These are phyloP conservation scores for Sebastes paucispinis DNA, from an alignment of 2,797 vertebrate species.

Conservation along the genomic window DNA sequence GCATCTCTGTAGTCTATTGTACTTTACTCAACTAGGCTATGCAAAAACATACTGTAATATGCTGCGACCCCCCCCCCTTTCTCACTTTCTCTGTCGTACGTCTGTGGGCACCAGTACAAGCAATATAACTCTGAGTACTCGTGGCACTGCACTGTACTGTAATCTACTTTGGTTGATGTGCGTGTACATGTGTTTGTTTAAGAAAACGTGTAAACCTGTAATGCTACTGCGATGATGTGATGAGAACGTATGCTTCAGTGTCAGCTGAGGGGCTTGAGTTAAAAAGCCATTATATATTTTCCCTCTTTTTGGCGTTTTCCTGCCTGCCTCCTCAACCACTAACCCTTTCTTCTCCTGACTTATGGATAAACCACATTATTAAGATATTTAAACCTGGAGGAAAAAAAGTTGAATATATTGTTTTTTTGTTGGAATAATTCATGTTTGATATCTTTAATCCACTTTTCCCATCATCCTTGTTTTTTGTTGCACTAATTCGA, in stretches of 20 bases:
- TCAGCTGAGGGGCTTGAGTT: constrained; percentile 42
- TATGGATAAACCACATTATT: constrained; percentile 35
- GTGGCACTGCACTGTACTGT: constrained; percentile 73
- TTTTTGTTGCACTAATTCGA: constrained; percentile 33
- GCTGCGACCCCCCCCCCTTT: constrained; percentile 60
- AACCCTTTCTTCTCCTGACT: constrained; percentile 30
- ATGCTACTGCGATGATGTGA: constrained; percentile 54
- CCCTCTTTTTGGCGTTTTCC: constrained; percentile 1
- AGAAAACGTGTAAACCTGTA: constrained; percentile 42
- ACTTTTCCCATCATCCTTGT: constrained; percentile 7
- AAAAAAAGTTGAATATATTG: constrained; percentile 38
- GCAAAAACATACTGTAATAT: constrained; percentile 79
- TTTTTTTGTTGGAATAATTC: constrained; percentile 32
- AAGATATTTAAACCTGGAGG: constrained; percentile 25
- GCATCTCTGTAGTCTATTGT: constrained; percentile 63
- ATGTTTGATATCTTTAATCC: constrained; percentile 25
- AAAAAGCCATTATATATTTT: constrained; percentile 40
- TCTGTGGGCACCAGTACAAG: constrained; percentile 69
- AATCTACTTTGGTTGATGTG: constrained; percentile 59
- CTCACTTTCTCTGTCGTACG: constrained; percentile 38
- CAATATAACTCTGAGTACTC: constrained; percentile 77
- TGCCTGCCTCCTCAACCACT: constrained; percentile 47
- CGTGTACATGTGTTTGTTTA: constrained; percentile 61
- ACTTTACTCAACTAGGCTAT: constrained; percentile 80
- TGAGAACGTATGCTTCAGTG: constrained; percentile 50